Evolutionary conservation across 1,140 invertebrate genomes (phyloP), one percentile per base, ranked within the genome.

Genomic region (Drosophila insularis): DNA sequence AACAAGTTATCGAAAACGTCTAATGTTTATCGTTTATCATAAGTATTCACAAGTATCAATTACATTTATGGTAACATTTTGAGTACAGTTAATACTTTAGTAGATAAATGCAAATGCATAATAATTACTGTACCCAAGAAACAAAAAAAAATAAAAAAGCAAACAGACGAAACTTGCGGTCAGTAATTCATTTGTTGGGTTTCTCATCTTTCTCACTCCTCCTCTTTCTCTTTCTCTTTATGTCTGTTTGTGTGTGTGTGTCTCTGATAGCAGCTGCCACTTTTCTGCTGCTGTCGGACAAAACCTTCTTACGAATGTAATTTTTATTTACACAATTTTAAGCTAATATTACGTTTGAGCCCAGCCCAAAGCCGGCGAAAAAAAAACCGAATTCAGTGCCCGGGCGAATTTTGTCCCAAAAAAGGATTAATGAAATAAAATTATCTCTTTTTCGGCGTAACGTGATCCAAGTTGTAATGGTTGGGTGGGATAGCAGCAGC

Each of bases 311-410:
- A 89, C 77, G 84, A 89, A 89, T 89, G 84, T 89, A 89, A 89
- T 89, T 89, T 89, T 89, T 89, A 89, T 89, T 89, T 89, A 89
- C 84, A 89, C 84, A 89, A 89, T 89, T 89, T 89, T 89, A 89
- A 89, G 84, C 84, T 89, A 89, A 89, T 89, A 89, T 84, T 72
- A 89, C 85, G 82, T 82, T 87, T 69, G 69, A 86, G 84, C 82
- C 82, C 81, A 82, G 75, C 82, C 82, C 84, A 86, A 84, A 79
- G 76, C 65, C 50, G 64, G 37, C 59, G 31, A 68, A 68, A 37
- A 35, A 55, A 56, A 59, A 56, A 71, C 68, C 32, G 56, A 63
- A 21, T 21, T 46, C 43, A 46, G 43, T 50, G 43, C 17, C 43
- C 40, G 61, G 43, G 75, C 72, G 67, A 87, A 87, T 89, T 89